Evolutionary conservation across 2,888 invertebrate species (phyloP).

Genomic region (Hirtodrosophila duncani): DNA sequence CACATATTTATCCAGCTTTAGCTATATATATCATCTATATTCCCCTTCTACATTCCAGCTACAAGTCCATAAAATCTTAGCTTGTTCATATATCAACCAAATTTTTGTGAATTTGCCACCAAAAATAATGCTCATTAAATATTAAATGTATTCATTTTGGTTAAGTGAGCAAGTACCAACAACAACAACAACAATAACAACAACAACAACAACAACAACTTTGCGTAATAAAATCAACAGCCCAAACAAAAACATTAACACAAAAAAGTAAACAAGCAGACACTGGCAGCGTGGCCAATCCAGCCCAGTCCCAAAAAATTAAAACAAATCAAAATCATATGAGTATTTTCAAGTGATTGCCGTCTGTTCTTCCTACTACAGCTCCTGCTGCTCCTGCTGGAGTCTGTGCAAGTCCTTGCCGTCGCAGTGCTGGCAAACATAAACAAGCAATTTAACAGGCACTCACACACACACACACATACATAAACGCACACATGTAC

Average conservation of each 20-base stretch:
- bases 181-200: slow-evolving; percentile 48
- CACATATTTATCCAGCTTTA: too few species aligned
- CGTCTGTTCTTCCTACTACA: too few species aligned
- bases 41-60: too few species aligned
- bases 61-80: too few species aligned
- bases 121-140: slow-evolving; percentile 26
- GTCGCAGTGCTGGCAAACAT: slow-evolving; percentile 52
- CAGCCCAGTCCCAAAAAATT: too few species aligned
- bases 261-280: slow-evolving; percentile 28
- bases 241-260: slow-evolving; percentile 52
- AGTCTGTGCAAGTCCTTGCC: slow-evolving; percentile 19
- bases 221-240: slow-evolving; percentile 43
- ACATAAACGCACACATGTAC: not conserved
- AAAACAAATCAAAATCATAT: slow-evolving; percentile 69
- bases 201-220: slow-evolving; percentile 43
- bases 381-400: slow-evolving; percentile 30
- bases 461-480: slow-evolving; percentile 29
- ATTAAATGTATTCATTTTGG: slow-evolving; percentile 32
- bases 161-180: slow-evolving; percentile 33
- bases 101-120: too few species aligned
- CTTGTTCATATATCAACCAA: too few species aligned
- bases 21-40: too few species aligned
- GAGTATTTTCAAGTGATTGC: slow-evolving; percentile 64
- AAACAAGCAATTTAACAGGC: slow-evolving; percentile 67
- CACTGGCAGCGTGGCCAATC: too few species aligned